phyloP scores from a whole-genome alignment of 2,888 invertebrate species.

The Aphodius granarius region DNA sequence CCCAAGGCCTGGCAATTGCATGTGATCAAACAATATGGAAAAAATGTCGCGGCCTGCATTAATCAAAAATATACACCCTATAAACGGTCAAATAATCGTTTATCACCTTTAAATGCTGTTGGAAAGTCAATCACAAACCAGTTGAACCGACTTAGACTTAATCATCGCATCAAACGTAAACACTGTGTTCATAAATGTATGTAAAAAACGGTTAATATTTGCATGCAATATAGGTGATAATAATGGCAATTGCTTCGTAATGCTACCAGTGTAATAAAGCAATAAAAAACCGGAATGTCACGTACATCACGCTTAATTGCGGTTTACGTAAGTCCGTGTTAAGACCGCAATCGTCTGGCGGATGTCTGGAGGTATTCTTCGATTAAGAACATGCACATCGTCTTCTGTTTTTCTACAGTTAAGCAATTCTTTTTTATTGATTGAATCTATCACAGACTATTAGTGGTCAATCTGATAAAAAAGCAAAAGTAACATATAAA shows the following conservation, averaged over 20 bases:
- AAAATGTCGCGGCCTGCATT: too few relatives aligned
- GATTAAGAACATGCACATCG: neutral
- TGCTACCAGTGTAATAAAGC: neutral
- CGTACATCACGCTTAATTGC: neutral
- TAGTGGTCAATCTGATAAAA: too few relatives aligned
- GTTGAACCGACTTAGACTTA: neutral
- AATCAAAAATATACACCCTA: neutral
- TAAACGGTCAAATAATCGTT: neutral
- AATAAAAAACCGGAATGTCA: neutral
- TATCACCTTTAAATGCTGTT: neutral
- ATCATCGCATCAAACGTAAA: neutral
- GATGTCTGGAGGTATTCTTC: neutral
- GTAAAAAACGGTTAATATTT: neutral
- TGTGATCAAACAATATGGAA: too few relatives aligned
- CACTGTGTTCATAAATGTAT: neutral
- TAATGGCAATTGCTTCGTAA: neutral
- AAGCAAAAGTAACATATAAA: too few relatives aligned
- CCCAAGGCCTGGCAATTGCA: too few relatives aligned
- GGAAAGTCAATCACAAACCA: neutral
- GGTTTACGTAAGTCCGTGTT: neutral
- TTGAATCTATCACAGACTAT: too few relatives aligned
- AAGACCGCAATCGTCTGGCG: neutral
- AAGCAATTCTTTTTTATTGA: neutral
- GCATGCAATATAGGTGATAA: neutral
- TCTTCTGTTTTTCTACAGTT: neutral